A percentile compares a stretch with the other conserved stretches of the same genome.
Conservation (phyloP, 2,113 vertebrate genomes). For the Neolamprologus brichardi region DNA sequence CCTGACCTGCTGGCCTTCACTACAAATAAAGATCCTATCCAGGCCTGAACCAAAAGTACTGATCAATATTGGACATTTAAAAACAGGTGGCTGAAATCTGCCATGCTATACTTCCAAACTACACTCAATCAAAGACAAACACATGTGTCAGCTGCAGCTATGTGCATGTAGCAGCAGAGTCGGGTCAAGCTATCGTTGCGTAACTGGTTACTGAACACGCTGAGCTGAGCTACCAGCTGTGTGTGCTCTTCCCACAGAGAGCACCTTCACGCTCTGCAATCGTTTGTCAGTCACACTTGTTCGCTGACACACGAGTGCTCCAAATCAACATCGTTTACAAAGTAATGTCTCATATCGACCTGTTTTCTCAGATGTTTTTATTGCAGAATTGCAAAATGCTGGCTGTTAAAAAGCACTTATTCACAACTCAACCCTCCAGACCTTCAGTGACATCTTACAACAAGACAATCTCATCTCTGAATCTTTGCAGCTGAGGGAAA, state of each 20-base stretch:
- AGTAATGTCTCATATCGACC: neutral
- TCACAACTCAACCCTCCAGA: fast-evolving
- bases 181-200: neutral
- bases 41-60: neutral
- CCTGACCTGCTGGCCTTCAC: neutral
- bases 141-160: neutral
- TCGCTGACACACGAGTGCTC: neutral
- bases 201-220: neutral
- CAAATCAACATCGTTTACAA: neutral
- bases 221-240: neutral
- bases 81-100: neutral
- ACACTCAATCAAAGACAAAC: neutral
- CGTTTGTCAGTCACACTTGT: neutral
- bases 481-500: neutral
- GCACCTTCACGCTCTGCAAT: neutral
- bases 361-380: neutral
- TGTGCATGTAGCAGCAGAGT: neutral
- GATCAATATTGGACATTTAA: neutral
- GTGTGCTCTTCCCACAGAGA: neutral
- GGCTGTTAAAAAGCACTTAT: neutral
- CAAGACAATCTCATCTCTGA: neutral
- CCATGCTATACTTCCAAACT: neutral
- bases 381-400: neutral
- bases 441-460: neutral
- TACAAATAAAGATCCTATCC: neutral